These are phyloP conservation scores for Brotula barbata DNA, from an alignment of 2,797 vertebrate genomes.

Conservation along the genomic window DNA sequence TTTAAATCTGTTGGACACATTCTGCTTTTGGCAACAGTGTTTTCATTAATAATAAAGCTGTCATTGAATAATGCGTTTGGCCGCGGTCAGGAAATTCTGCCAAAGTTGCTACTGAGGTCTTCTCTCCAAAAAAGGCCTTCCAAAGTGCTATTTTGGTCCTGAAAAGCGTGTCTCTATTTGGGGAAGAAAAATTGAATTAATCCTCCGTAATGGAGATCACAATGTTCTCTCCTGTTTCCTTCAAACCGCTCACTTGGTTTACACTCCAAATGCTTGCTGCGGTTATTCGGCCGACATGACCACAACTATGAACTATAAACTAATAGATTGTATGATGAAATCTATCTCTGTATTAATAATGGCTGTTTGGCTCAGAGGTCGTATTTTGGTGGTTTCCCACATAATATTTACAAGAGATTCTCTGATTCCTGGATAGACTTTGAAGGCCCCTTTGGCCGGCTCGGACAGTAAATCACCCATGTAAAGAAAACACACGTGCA, in stretches of 20 bases:
- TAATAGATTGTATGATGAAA: background rate
- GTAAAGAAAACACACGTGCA: slow-evolving; percentile 10
- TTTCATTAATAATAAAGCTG: slow-evolving; percentile 2
- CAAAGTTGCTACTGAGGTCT: slow-evolving; percentile 13
- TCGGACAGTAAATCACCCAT: slow-evolving; percentile 16
- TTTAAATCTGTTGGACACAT: no score
- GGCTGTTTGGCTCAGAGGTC: slow-evolving; percentile 8
- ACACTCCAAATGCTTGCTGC: slow-evolving; percentile 6
- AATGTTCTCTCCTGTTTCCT: slow-evolving; percentile 8
- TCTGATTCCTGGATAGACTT: slow-evolving; percentile 22
- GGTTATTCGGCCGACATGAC: background rate
- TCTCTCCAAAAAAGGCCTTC: slow-evolving; percentile 21
- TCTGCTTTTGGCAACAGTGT: slow-evolving; percentile 17
- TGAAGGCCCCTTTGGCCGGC: background rate
- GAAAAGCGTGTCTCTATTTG: slow-evolving; percentile 6
- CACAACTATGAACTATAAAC: no score
- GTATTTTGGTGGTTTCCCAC: background rate
- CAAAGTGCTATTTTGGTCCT: slow-evolving; percentile 6
- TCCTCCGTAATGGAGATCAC: slow-evolving; percentile 1
- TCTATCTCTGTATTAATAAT: no score
- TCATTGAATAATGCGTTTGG: slow-evolving; percentile 23
- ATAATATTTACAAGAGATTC: slow-evolving; percentile 13
- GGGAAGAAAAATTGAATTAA: slow-evolving; percentile 10
- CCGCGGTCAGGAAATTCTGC: slow-evolving; percentile 3
- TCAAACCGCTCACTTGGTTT: slow-evolving; percentile 16